Percentiles rank a stretch among this genome's conserved stretches.
phyloP scores from a whole-genome alignment of 2,113 vertebrate species.

The Coracopsis vasa region DNA sequence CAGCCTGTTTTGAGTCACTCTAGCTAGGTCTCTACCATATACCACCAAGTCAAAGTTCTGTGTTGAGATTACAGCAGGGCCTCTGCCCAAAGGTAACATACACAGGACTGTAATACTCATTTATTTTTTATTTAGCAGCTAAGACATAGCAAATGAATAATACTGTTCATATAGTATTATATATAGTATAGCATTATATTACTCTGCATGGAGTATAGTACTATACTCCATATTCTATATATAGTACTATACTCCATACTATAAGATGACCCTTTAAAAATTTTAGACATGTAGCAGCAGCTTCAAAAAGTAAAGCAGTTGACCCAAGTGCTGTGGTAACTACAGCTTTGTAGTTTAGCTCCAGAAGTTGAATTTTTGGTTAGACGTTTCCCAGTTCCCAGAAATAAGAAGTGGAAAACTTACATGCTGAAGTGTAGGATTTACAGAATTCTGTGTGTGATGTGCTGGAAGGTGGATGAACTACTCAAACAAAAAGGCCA shows the following conservation, averaged over 20 bases:
- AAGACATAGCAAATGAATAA: not conserved
- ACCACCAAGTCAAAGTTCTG: not conserved
- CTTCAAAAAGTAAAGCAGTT: not conserved
- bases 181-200: not conserved
- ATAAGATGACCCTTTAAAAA: not conserved
- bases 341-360: not conserved
- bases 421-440: not conserved
- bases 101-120: not conserved
- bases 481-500: not conserved
- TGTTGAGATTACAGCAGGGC: not conserved
- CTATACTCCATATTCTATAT: no score
- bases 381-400: not conserved
- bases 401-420: not conserved
- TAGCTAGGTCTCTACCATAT: not conserved
- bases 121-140: not conserved
- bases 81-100: not conserved
- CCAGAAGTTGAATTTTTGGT: not conserved
- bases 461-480: not conserved
- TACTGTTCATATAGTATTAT: not conserved
- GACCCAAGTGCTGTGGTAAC: rapidly evolving
- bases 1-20: not conserved
- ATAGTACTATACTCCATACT: not conserved
- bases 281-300: not conserved
- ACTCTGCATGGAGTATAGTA: not conserved
- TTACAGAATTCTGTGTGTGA: not conserved